Evolutionary conservation across 2,113 vertebrate genomes (phyloP).

Genomic region (Xyrauchen texanus): DNA sequence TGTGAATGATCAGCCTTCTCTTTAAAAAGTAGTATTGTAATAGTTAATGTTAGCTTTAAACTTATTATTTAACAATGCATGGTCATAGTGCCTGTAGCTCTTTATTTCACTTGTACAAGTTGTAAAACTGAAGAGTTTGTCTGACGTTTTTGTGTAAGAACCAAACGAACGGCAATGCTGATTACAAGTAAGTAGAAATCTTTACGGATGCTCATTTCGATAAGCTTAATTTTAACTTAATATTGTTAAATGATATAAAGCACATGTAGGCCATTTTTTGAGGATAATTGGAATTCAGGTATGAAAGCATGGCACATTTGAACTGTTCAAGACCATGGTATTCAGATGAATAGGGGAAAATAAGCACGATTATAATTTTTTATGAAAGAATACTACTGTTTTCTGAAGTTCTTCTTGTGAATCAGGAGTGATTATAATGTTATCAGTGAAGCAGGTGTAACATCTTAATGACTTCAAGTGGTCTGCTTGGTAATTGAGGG

Average conservation of each 20-base stretch:
- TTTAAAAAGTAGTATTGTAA: background rate
- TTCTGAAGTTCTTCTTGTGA: background rate
- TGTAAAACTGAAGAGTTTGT: background rate
- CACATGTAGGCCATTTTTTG: background rate
- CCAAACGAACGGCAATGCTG: slow-evolving; percentile 62
- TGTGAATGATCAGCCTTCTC: slow-evolving; percentile 44
- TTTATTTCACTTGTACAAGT: slow-evolving; percentile 15
- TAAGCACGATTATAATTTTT: background rate
- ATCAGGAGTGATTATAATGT: background rate
- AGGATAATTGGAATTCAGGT: too few species aligned
- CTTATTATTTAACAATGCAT: background rate
- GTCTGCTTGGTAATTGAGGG: background rate
- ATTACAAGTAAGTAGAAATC: slow-evolving; percentile 72
- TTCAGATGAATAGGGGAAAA: background rate
- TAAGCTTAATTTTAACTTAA: background rate
- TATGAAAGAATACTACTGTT: background rate
- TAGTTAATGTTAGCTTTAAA: background rate
- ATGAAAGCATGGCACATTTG: background rate
- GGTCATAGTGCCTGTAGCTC: background rate
- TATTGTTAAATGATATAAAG: background rate
- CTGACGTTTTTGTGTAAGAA: slow-evolving; percentile 38
- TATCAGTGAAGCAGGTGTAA: slow-evolving; percentile 25
- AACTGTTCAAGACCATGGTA: background rate
- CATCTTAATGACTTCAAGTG: slow-evolving; percentile 4
- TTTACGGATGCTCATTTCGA: background rate